Base-by-base conservation (phyloP, 2,888 invertebrate genomes). In the Drosophila birchii region DNA sequence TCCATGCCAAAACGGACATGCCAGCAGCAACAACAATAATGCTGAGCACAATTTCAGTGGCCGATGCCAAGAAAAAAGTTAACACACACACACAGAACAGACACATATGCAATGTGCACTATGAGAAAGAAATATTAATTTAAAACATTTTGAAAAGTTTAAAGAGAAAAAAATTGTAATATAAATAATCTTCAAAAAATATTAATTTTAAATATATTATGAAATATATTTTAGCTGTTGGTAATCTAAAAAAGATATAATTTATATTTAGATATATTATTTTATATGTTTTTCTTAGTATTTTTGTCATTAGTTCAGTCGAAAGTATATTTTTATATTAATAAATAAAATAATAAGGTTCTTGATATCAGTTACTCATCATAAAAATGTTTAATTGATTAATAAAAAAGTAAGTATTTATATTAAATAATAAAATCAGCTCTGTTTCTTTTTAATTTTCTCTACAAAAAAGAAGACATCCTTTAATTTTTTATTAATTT, bases 1-100 rank as follows among this genome's bases (percentile, higher is more conserved):
- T 80, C 78, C 79, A 75, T 88, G 88, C 86, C 88, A 86, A 76
- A 86, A 86, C 88, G 86, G 88, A 86, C 86, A 88, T 82, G 82
- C 84, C 88, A 86, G 66, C 70, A 75, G 51, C 72, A 73, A 54
- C 59, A 74, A 58, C 49, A 75, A 56, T 36, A 55, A 47, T 23
- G 51, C 55, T 38, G 44, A 59, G 49, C 69, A 70, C 55, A 75
- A 82, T 71, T 63, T 63, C 41, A 36, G 54, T 56, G 55, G n/a
- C 44, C 18, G 74, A 9, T 75, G 74, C 75, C 73, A 77, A 69
- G 64, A 61, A 60, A 63, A 73, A 64, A 68, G 49, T 51, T 47
- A 66, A 47, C 64, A 45, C 47, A 38, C 32, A 51, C 41, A 49
- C 26, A 18, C 41, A 43, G 2, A 47, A 47, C 47, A 29, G n/a